Conservation (phyloP, 2,797 vertebrate species). For the Odontamblyopus lacepedii region DNA sequence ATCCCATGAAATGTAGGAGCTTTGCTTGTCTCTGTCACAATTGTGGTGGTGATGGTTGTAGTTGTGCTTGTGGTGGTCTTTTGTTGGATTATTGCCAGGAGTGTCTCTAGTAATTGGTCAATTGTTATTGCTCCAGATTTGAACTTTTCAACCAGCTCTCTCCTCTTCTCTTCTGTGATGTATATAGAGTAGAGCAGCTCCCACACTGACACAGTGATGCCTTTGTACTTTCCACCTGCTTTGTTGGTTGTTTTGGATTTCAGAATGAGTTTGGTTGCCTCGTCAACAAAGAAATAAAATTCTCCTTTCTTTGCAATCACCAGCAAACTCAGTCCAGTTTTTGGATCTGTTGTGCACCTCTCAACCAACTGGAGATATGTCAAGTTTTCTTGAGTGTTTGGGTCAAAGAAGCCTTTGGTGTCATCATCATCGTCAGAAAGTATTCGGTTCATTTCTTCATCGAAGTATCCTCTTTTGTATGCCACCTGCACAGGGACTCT, state of each 20-base stretch:
- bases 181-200: constrained; percentile 78
- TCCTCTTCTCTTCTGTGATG: constrained; percentile 74
- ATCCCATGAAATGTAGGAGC: constrained; percentile 55
- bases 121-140: constrained; percentile 66
- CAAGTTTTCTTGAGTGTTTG: constrained; percentile 86
- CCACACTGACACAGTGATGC: not conserved
- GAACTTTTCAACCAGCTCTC: constrained; percentile 76
- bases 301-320: constrained; percentile 3
- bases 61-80: constrained; percentile 27
- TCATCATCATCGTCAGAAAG: constrained; percentile 77
- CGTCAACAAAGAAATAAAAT: constrained; percentile 77
- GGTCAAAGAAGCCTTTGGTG: constrained; percentile 86
- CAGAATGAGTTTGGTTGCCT: constrained; percentile 71
- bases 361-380: constrained; percentile 84
- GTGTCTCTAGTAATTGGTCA: constrained; percentile 67
- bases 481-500: constrained; percentile 69
- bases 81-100: constrained; percentile 49
- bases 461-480: constrained; percentile 64
- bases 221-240: constrained; percentile 19
- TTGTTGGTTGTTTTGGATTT: constrained; percentile 50
- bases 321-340: constrained; percentile 48
- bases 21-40: constrained; percentile 19
- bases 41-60: constrained; percentile 22
- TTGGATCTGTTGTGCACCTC: constrained; percentile 74
- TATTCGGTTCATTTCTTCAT: constrained; percentile 78